A percentile compares a stretch with the other conserved stretches of the same genome.
Evolutionary conservation across 2,888 invertebrate genomes (phyloP).

Genomic region (Oxycera nigricornis): DNA sequence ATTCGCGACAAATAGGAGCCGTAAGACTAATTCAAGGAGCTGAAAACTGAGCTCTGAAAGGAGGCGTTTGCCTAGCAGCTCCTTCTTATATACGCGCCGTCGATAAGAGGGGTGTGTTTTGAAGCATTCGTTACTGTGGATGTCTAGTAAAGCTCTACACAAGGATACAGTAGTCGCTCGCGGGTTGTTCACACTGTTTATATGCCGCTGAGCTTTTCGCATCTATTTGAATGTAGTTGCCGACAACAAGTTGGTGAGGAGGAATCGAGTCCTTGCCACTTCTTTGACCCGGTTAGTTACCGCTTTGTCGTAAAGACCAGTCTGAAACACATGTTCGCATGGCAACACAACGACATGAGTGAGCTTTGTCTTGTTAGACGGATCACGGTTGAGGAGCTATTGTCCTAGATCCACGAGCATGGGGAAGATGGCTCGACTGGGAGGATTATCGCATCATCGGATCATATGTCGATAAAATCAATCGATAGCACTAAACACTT

Average conservation of each 20-base stretch:
- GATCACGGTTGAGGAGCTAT: too few species aligned
- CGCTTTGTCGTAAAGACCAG: neutral
- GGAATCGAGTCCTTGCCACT: neutral
- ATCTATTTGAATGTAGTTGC: neutral
- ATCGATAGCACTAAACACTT: neutral
- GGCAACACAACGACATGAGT: neutral
- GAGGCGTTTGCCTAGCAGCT: neutral
- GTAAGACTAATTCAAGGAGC: neutral
- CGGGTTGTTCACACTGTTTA: too few species aligned
- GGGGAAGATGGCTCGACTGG: neutral
- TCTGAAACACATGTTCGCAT: neutral
- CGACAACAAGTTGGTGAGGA: neutral
- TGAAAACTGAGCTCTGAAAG: neutral
- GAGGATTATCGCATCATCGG: neutral
- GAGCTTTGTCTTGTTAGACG: too few species aligned
- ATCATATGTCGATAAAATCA: neutral
- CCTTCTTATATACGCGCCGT: neutral
- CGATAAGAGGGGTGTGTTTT: neutral
- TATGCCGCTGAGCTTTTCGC: neutral
- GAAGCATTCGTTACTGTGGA: neutral
- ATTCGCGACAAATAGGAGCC: neutral
- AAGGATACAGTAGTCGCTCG: neutral
- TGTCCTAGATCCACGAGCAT: neutral
- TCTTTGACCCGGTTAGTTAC: neutral
- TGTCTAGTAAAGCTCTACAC: neutral